Evolutionary conservation across 2,797 vertebrate species (phyloP), one percentile per base, ranked within the genome.

Genomic region (Danio aesculapii): DNA sequence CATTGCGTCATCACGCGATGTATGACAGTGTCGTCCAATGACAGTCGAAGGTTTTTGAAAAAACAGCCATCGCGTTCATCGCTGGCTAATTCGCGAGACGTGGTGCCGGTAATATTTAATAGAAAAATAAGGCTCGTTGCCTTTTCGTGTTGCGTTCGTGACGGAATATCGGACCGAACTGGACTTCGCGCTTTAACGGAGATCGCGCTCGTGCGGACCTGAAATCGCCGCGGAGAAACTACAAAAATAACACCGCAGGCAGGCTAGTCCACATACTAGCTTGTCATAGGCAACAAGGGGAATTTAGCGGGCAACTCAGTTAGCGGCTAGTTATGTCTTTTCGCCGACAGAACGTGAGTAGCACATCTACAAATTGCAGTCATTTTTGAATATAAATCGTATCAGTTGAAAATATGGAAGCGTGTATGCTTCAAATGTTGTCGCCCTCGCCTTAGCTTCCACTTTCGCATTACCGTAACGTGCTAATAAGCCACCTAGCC

Each of bases 291-390:
- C 69, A 80, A 80, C 78, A 80, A 75, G 79, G 82, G 61, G 70
- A 82, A 76, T 79, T 83, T 79, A 72, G 81, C 76, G 71, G 61
- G 79, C 62, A 79, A 72, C 76, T 16, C 59, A 62, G 62, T 83
- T 76, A 74, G 79, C 75, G 58, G 55, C 49, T 73, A 83, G 79
- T 62, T 30, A 88, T 85, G 84, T 86, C 84, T 86, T 87, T 88
- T 83, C 85, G 84, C 77, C 84, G 84, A 81, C 86, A 86, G 72
- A 87, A 85, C 66, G 87, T 86, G 59, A 85, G 86, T 85, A 83
- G 1, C 61, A 53, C 13, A 13, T 39, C 19, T 49, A 10, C 16
- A 41, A 21, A 50, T 13, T 8, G 4, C 4, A 16, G 21, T 71
- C 6, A 9, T 6, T 4, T 11, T 71, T 61, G 43, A 13, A 21